Base-by-base conservation (phyloP, 2,888 invertebrate genomes). In the Pecten maximus region DNA sequence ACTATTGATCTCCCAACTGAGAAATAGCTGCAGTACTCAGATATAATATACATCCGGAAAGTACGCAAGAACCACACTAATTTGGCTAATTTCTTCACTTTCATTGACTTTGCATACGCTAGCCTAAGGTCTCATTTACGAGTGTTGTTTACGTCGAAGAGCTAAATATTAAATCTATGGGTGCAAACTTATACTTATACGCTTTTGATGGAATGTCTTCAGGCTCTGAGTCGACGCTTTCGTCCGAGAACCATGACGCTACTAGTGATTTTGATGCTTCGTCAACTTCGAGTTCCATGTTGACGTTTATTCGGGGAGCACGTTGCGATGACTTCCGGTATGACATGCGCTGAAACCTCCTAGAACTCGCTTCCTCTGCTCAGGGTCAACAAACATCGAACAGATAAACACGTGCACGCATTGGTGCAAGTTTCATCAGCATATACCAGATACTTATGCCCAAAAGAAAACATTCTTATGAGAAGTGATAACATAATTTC, bases 181-280 rank as follows among this genome's bases (percentile, higher is more conserved):
- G n/a, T n/a, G n/a, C 19, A 19, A 54, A 54, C 3, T 19, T 3
- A 54, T 19, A 54, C n/a, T 54, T 54, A 74, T 74, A 74, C 74
- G 19, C 23, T 74, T 35, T 74, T 23, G 35, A 74, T 74, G 28
- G 74, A 1, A 10, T 35, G 74, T 74, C 74, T 28, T 74, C 74
- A 1, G 74, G 74, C 35, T 74, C 74, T 74, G 74, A 6, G 10
- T 74, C 74, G 35, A 74, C 2, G 74, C 74, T 74, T 74, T 74
- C 74, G 23, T 74, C 74, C 10, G 74, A 74, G 23, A 91, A 91
- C 91, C 91, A 91, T 35, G 91, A 91, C 16, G 91, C 91, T 28
- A 91, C 89, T 0, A 89, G 35, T n/a, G 87, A 54, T 44, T 89
- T 87, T 39, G 91, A 89, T 50, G 89, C 48, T 40, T 60, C 60